Conservation (phyloP, 2,797 vertebrate species). For the Spinibarbus caldwelli region DNA sequence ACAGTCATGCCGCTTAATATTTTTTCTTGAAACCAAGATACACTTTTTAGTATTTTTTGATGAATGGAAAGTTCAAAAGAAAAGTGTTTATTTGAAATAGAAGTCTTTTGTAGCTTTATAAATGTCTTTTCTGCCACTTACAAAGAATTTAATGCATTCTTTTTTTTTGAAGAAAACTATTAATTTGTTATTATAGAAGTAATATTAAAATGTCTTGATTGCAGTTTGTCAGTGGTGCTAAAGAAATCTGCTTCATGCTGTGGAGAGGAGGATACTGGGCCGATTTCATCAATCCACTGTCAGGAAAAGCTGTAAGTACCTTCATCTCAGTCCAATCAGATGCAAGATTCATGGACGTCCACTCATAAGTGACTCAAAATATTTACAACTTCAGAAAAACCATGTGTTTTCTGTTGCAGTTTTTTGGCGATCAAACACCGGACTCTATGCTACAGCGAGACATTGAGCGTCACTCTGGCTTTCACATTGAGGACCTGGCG, state of each 20-base stretch:
- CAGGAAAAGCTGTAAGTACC: constrained; percentile 89
- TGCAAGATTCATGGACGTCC: background rate
- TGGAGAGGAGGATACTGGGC: constrained; percentile 96
- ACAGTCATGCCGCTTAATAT: no score
- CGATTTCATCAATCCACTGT: constrained; percentile 95
- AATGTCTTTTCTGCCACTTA: background rate
- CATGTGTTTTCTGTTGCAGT: constrained; percentile 72
- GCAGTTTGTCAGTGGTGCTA: constrained; percentile 93
- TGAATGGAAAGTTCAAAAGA: no score
- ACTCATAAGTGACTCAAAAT: background rate
- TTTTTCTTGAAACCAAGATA: no score
- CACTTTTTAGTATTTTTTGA: background rate
- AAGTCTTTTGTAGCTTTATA: background rate
- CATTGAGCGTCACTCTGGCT: constrained; percentile 84
- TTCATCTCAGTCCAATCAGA: background rate
- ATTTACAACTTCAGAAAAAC: background rate
- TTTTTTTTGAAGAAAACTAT: background rate
- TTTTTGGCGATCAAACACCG: constrained; percentile 87
- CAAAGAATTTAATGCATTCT: background rate
- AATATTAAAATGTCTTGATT: background rate
- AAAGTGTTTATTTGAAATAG: background rate
- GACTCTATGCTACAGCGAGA: constrained; percentile 76
- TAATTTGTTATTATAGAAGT: background rate
- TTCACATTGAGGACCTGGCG: constrained; percentile 88
- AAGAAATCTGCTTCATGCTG: constrained; percentile 93